Percentiles rank a stretch among this genome's conserved stretches.
Conservation (phyloP, 2,888 invertebrate species). For the Lepetodrilus schrolli region DNA sequence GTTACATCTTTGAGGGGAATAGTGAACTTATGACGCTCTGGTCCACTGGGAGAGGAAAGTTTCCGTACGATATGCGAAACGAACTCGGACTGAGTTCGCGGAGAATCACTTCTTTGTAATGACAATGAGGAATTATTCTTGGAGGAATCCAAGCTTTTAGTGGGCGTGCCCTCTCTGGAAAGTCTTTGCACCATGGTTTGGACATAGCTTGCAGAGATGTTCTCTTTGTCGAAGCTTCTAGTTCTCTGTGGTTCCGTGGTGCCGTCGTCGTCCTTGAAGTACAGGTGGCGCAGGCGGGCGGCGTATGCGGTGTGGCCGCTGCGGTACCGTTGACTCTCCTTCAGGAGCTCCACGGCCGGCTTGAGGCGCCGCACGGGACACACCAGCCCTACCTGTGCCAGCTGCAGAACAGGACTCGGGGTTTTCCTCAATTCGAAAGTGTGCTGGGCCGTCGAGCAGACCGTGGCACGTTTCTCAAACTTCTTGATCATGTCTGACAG, state of each 20-base stretch:
- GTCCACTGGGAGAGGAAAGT: slow-evolving; percentile 59
- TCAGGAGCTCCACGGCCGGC: slow-evolving; percentile 70
- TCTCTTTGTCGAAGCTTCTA: slow-evolving; percentile 57
- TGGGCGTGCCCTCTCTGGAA: slow-evolving; percentile 66
- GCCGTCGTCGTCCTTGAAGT: slow-evolving; percentile 57
- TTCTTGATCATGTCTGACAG: slow-evolving; percentile 36
- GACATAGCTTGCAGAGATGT: slow-evolving; percentile 62
- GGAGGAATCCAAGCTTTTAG: slow-evolving; percentile 43
- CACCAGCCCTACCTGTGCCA: slow-evolving; percentile 50
- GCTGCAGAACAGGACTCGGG: slow-evolving; percentile 50
- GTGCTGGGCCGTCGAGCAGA: slow-evolving; percentile 44
- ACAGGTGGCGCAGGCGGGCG: slow-evolving; percentile 63
- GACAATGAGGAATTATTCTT: slow-evolving; percentile 47
- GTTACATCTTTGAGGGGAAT: slow-evolving; percentile 61
- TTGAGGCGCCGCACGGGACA: slow-evolving; percentile 63
- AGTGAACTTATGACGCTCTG: slow-evolving; percentile 41
- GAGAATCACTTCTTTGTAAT: slow-evolving; percentile 55
- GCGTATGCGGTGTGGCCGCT: slow-evolving; percentile 65
- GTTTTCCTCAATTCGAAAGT: slow-evolving; percentile 45
- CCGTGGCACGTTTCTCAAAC: slow-evolving; percentile 44
- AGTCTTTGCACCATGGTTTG: slow-evolving; percentile 63
- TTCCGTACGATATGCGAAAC: slow-evolving; percentile 61
- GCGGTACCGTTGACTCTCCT: slow-evolving; percentile 68
- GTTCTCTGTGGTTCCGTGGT: slow-evolving; percentile 49
- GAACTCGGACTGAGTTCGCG: slow-evolving; percentile 59